Conservation (phyloP, 2,113 vertebrate genomes). For the Oplegnathus fasciatus region DNA sequence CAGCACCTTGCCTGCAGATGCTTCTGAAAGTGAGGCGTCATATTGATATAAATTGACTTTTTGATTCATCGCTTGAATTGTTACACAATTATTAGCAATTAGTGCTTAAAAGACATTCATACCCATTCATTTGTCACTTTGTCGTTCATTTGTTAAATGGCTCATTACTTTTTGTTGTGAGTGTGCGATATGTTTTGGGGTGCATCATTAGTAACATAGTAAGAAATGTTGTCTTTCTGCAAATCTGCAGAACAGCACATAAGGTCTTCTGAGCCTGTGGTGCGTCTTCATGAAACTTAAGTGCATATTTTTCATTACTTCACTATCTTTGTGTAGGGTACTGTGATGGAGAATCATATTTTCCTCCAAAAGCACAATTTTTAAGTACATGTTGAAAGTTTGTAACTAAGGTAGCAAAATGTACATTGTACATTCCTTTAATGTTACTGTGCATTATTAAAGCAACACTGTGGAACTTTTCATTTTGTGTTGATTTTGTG, state of each 20-base stretch:
- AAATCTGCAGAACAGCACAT: not conserved
- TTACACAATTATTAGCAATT: slow-evolving; percentile 17
- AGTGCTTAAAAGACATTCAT: not conserved
- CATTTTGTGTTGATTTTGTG: no score
- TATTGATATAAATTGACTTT: not conserved
- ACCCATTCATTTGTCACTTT: slow-evolving; percentile 16
- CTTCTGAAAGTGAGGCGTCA: not conserved
- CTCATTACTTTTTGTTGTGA: slow-evolving; percentile 13
- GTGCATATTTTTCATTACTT: not conserved
- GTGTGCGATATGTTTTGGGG: slow-evolving; percentile 6
- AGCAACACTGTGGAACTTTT: no score
- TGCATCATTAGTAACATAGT: slow-evolving; percentile 10
- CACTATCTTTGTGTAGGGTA: not conserved
- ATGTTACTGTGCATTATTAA: not conserved
- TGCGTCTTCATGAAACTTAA: not conserved
- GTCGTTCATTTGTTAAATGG: slow-evolving; percentile 14
- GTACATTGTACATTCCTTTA: not conserved
- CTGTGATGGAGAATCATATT: not conserved
- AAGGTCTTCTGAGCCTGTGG: not conserved
- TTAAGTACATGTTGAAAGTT: not conserved
- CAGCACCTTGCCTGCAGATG: not conserved
- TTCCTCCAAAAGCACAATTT: not conserved
- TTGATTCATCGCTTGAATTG: slow-evolving; percentile 8
- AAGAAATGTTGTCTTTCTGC: not conserved
- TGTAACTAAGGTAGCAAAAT: not conserved